Percentiles rank a stretch among this genome's conserved stretches.
Conservation (phyloP, 2,888 invertebrate genomes). For the Syritta pipiens region DNA sequence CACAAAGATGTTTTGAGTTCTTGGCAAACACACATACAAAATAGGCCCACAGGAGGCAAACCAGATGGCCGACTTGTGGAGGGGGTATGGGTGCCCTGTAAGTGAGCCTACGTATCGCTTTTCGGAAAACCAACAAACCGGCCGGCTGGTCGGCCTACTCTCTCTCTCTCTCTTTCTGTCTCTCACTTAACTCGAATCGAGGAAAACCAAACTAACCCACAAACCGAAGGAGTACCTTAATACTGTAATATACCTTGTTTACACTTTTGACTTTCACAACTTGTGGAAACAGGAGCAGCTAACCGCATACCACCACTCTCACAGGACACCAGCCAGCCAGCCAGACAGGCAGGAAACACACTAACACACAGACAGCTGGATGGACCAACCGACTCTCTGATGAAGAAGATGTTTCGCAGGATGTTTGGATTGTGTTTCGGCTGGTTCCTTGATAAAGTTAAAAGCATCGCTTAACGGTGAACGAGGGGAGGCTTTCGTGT, state of each 20-base stretch:
- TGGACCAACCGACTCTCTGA: too few relatives aligned
- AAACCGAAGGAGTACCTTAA: constrained; percentile 47
- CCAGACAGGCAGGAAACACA: too few relatives aligned
- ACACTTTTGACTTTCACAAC: constrained; percentile 65
- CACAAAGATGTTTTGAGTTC: constrained; percentile 46
- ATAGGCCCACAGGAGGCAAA: too few relatives aligned
- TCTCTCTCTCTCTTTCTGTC: too few relatives aligned
- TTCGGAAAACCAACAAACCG: too few relatives aligned
- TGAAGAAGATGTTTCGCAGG: constrained; percentile 42
- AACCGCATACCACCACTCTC: too few relatives aligned
- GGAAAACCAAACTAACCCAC: constrained; percentile 44
- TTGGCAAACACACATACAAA: constrained; percentile 38
- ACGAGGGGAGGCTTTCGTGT: constrained; percentile 34
- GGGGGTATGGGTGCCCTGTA: too few relatives aligned
- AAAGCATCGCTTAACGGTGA: constrained; percentile 60
- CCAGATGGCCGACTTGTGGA: too few relatives aligned
- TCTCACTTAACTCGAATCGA: too few relatives aligned
- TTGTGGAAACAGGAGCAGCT: constrained; percentile 50
- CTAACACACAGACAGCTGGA: neutral
- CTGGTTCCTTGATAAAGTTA: constrained; percentile 64
- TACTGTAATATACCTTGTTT: constrained; percentile 63
- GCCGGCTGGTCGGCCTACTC: constrained; percentile 24
- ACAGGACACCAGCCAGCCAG: too few relatives aligned
- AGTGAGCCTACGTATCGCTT: too few relatives aligned
- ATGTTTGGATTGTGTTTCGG: constrained; percentile 35